Evolutionary conservation across 1,140 invertebrate genomes (phyloP).

Genomic region (Nixonia krombeini): DNA sequence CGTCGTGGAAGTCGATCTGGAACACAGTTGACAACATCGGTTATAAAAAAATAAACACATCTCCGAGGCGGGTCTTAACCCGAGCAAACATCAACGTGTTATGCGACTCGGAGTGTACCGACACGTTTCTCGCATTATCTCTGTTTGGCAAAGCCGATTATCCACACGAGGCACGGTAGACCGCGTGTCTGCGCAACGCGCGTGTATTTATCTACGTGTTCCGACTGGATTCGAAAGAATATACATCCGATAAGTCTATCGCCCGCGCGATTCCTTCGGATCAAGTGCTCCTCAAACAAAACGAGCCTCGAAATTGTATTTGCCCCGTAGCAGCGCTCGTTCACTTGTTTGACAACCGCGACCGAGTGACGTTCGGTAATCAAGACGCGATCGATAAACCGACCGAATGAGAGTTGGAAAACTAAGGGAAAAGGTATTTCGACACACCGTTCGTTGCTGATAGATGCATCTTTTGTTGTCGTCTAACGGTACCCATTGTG

Average conservation of each 20-base stretch:
- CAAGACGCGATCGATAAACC: neutral
- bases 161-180: conserved; percentile 38
- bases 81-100: no score
- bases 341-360: no score
- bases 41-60: neutral
- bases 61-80: neutral
- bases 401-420: conserved; percentile 7
- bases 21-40: conserved; percentile 5
- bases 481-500: neutral
- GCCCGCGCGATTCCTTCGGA: no score
- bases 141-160: conserved; percentile 29
- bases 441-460: no score
- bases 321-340: no score
- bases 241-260: no score
- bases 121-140: conserved; percentile 15
- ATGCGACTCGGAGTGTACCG: neutral
- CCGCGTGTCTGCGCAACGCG: conserved; percentile 41
- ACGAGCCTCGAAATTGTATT: no score
- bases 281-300: no score
- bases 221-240: no score
- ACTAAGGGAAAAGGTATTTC: conserved; percentile 20
- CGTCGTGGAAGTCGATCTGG: conserved; percentile 65
- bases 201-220: conserved; percentile 43
- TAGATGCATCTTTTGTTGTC: neutral
- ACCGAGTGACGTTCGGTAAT: no score